A percentile compares a stretch with the other conserved stretches of the same genome.
Conservation (phyloP, 2,113 vertebrate species). For the Bos javanicus region DNA sequence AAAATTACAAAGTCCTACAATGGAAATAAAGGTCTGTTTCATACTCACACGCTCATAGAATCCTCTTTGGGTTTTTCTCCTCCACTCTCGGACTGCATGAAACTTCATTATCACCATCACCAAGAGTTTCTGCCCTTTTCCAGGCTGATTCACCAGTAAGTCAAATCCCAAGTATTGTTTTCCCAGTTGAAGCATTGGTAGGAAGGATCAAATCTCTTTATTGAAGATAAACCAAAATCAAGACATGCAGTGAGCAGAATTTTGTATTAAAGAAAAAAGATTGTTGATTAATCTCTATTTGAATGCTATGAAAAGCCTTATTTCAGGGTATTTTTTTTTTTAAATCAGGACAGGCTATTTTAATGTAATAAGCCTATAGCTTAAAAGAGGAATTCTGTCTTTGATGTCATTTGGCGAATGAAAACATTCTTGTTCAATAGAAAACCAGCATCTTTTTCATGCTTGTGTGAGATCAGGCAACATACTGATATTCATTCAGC, state of each 20-base stretch:
- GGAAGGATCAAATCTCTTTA: background rate
- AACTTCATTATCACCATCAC: background rate
- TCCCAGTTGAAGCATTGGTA: background rate
- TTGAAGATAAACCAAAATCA: background rate
- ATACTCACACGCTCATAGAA: accelerated
- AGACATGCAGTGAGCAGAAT: conserved; percentile 32
- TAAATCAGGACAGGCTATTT: conserved; percentile 58
- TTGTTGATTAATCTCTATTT: conserved; percentile 62
- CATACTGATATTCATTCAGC: conserved; percentile 84
- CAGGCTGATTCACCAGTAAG: background rate
- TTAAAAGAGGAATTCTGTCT: conserved; percentile 76
- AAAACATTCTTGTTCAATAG: conserved; percentile 82
- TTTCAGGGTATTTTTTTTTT: conserved; percentile 57
- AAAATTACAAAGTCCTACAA: background rate
- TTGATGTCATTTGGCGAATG: conserved; percentile 81
- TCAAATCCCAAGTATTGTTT: background rate
- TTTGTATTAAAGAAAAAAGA: conserved; percentile 35
- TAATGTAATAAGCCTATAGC: conserved; percentile 81
- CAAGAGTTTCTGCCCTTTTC: background rate
- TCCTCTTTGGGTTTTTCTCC: background rate
- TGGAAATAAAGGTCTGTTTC: background rate
- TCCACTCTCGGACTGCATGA: accelerated
- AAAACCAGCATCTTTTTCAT: conserved; percentile 76
- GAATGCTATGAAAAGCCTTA: conserved; percentile 58
- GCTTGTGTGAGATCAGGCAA: conserved; percentile 80